Evolutionary conservation across 2,888 invertebrate genomes (phyloP), one percentile per base, ranked within the genome.

Genomic region (Megaustenia siamemsis): DNA sequence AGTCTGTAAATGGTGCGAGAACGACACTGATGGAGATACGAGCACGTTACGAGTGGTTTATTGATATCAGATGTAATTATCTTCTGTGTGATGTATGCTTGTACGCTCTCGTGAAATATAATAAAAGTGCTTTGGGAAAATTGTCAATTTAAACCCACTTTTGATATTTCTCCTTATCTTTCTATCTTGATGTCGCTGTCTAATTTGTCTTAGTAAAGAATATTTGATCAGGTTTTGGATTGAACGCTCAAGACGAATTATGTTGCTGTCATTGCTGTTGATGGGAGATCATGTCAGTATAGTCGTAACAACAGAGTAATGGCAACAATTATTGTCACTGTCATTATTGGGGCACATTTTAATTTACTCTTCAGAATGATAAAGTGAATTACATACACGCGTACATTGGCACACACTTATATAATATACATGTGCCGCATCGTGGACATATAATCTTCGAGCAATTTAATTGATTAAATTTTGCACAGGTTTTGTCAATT

Each of bases 41-140:
- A 49, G 49, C 28, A 73, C 28, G 28, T 49, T 8, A 49, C 32
- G 49, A 73, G 73, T 49, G 73, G 49, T 73, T 73, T 73, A 73
- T 73, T 49, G 73, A 73, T 49, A 73, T 18, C 12, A 73, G 32
- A 28, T 45, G 18, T 73, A 45, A 73, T 73, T 73, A 73, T 73
- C 49, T 32, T 43, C 18, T 40, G 38, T 40, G 5, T 73, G 45
- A 45, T 35, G 73, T 28, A 49, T 45, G 49, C 49, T 32, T 73
- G 73, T 73, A 73, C 73, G 4, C 10, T 12, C 12, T 4, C 45
- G 49, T 32, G 45, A 49, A 35, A 6, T 49, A 49, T 73, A 73
- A 73, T 73, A 49, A 73, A 73, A 5, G 49, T 32, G 73, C 45
- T 49, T 45, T 8, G 18, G 32, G 32, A 8, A 69, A 66, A 49